Evolutionary conservation across 2,113 vertebrate genomes (phyloP).

Genomic region (Zosterops japonicus): DNA sequence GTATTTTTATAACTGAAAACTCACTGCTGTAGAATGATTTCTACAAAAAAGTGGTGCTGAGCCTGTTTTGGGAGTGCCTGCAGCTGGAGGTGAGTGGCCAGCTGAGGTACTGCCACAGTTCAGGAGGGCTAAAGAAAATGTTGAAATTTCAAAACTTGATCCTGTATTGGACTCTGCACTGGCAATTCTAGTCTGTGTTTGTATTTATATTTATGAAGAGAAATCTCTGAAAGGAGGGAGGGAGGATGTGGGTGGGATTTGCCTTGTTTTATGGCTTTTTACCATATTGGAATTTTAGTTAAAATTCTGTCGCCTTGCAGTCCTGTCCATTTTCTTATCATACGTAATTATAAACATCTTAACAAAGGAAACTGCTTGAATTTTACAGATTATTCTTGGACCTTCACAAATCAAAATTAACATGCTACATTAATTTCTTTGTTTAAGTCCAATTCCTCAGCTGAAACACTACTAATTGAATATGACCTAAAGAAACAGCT

Average conservation of each 20-base stretch:
- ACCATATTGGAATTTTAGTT: neutral
- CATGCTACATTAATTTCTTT: conserved; percentile 2
- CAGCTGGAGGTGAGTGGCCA: neutral
- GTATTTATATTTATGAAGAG: neutral
- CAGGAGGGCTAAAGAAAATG: neutral
- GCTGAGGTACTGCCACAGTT: neutral
- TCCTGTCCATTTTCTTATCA: neutral
- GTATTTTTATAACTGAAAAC: neutral
- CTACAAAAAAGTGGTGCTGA: neutral
- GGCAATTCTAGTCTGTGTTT: neutral
- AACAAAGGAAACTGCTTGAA: neutral
- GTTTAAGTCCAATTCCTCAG: neutral
- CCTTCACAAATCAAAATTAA: neutral
- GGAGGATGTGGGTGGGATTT: neutral
- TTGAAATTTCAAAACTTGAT: neutral
- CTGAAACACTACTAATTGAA: neutral
- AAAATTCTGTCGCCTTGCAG: neutral
- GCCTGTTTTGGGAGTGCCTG: neutral
- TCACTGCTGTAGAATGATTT: neutral
- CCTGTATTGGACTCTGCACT: neutral
- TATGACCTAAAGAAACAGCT: conserved; percentile 26
- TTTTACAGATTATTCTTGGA: neutral
- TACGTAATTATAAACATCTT: neutral
- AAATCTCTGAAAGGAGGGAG: neutral
- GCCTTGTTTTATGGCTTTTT: neutral